Conservation (phyloP, 2,113 vertebrate species). For the Charadrius vociferus region DNA sequence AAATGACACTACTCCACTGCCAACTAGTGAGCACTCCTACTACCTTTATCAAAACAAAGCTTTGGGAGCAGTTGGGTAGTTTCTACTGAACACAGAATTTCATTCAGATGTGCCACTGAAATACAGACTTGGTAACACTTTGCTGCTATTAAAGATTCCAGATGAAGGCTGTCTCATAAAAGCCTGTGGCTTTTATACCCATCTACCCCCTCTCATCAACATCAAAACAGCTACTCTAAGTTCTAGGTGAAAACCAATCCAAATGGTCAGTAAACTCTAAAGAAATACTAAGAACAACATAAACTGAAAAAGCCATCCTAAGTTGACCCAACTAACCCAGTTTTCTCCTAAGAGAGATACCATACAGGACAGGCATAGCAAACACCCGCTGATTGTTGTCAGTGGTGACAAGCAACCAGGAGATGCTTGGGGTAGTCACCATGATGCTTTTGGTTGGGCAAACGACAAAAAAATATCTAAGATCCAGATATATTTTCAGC, state of each 20-base stretch:
- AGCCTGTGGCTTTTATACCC: neutral
- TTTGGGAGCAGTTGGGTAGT: neutral
- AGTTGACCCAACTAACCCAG: accelerated
- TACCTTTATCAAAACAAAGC: neutral
- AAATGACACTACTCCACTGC: neutral
- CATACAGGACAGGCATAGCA: neutral
- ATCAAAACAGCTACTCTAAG: neutral
- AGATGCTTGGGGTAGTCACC: neutral
- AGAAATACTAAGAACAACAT: neutral
- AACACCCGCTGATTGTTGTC: neutral
- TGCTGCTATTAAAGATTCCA: neutral
- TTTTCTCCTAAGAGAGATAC: neutral
- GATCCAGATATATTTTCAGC: neutral
- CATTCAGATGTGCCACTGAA: neutral
- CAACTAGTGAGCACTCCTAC: neutral
- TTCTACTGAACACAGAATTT: neutral
- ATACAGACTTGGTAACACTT: neutral
- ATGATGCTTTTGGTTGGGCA: neutral
- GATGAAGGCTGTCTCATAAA: neutral
- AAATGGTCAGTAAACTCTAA: neutral
- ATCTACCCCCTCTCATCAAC: accelerated
- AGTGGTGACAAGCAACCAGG: neutral
- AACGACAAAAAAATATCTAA: neutral
- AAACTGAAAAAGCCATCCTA: neutral
- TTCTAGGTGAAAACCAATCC: neutral